Conservation (phyloP, 2,113 vertebrate species). For the Tragelaphus imberbis region DNA sequence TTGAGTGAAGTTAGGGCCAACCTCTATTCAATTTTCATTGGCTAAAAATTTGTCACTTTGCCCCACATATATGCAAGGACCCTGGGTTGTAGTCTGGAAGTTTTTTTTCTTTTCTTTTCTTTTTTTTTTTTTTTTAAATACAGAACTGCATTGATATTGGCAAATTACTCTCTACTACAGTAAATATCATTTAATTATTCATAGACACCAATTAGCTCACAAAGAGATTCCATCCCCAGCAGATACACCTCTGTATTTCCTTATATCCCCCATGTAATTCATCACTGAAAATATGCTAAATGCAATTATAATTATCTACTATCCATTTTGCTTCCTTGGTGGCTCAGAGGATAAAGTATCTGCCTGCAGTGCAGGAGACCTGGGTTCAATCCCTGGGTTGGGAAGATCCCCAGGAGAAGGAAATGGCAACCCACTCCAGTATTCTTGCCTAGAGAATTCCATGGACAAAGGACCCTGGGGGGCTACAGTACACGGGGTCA, state of each 20-base stretch:
- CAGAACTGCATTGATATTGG: neutral
- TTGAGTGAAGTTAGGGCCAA: neutral
- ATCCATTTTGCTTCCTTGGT: neutral
- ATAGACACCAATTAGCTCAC: neutral
- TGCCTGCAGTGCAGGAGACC: too few species aligned
- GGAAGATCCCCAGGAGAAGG: too few species aligned
- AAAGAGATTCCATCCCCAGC: neutral
- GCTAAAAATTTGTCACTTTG: neutral
- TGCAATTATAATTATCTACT: neutral
- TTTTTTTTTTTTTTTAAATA: neutral
- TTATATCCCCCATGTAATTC: neutral
- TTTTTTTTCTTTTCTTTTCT: neutral
- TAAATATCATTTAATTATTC: neutral
- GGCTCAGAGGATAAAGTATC: too few species aligned
- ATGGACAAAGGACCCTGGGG: too few species aligned
- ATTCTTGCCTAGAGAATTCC: too few species aligned
- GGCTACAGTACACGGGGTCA: fast-evolving
- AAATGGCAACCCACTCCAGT: too few species aligned
- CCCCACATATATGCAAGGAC: neutral
- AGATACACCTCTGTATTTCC: neutral
- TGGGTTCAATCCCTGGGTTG: too few species aligned
- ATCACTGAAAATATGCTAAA: neutral
- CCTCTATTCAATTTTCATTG: neutral
- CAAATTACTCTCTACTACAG: neutral
- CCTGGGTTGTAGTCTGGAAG: neutral